Percentiles rank a stretch among this genome's conserved stretches.
These are phyloP conservation scores for Drosophila virilis DNA, from an alignment of 1,140 invertebrate genomes.

Conservation along the genomic window DNA sequence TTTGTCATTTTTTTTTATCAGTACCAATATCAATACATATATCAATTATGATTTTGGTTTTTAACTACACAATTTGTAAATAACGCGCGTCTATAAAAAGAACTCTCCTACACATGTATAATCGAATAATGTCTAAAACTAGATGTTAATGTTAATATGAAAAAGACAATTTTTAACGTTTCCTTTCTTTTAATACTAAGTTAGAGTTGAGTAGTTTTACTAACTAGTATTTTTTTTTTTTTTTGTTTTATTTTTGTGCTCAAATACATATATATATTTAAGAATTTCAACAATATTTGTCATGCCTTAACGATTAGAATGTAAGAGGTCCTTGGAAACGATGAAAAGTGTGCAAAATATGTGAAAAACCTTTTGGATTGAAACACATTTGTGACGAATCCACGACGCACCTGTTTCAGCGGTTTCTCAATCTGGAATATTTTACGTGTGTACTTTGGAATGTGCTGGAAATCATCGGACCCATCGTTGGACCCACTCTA, in stretches of 20 bases:
- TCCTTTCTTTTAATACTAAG: conserved; percentile 43
- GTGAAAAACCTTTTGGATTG: conserved; percentile 19
- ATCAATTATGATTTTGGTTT: conserved; percentile 53
- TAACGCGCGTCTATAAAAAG: conserved; percentile 72
- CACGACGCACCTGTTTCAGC: conserved; percentile 31
- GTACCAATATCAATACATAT: conserved; percentile 38
- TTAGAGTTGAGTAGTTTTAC: conserved; percentile 67
- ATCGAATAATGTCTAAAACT: conserved; percentile 76
- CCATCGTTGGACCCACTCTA: conserved; percentile 46
- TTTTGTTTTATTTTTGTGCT: conserved; percentile 41
- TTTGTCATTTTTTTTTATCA: conserved; percentile 50
- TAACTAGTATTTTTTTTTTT: conserved; percentile 55
- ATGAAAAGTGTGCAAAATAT: conserved; percentile 29
- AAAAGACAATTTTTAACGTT: conserved; percentile 69
- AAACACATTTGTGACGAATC: conserved; percentile 49
- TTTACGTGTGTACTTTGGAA: conserved; percentile 57
- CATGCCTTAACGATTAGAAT: conserved; percentile 40
- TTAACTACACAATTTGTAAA: conserved; percentile 68
- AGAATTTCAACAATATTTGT: conserved; percentile 63
- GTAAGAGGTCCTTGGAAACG: conserved; percentile 46
- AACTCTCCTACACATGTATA: conserved; percentile 71
- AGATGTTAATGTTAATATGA: conserved; percentile 72
- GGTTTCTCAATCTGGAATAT: conserved; percentile 10
- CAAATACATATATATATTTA: conserved; percentile 71
- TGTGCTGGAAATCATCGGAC: conserved; percentile 53